These are phyloP conservation scores for Caenorhabditis sp. DNA, from an alignment of 2,888 invertebrate genomes.

Conservation along the genomic window DNA sequence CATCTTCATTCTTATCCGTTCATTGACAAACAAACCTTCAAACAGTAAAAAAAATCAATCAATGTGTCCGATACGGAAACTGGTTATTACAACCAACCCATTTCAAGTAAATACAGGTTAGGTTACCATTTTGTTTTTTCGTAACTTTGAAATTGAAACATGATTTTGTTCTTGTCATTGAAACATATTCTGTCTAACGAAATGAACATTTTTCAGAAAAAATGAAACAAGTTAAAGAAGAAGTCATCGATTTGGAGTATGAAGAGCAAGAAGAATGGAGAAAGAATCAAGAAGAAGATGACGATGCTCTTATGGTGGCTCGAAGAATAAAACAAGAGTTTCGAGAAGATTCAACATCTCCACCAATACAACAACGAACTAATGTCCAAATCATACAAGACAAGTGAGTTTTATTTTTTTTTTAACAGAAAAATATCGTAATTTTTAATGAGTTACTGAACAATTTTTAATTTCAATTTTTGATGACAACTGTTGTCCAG, in stretches of 20 bases:
- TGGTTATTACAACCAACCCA: background rate
- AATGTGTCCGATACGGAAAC: background rate
- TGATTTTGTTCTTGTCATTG: background rate
- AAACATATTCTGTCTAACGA: background rate
- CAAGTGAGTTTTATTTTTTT: constrained; percentile 22
- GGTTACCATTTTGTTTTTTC: background rate
- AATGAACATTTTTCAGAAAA: background rate
- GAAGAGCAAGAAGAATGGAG: constrained; percentile 31
- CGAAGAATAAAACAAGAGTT: constrained; percentile 49
- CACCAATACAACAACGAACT: background rate
- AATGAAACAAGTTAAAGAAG: constrained; percentile 42
- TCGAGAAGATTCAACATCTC: constrained; percentile 14
- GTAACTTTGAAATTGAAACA: background rate
- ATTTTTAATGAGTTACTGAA: too few species aligned
- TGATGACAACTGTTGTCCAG: too few species aligned
- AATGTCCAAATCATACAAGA: constrained; percentile 11
- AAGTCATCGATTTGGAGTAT: constrained; percentile 41
- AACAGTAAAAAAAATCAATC: background rate
- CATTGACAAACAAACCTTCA: background rate
- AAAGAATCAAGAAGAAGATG: constrained; percentile 28
- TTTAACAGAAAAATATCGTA: too few species aligned
- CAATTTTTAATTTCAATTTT: too few species aligned
- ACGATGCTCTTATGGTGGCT: constrained; percentile 47
- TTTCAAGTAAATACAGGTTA: constrained; percentile 3
- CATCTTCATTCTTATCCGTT: background rate